phyloP scores from a whole-genome alignment of 2,113 vertebrate genomes.

The Pithys albifrons region DNA sequence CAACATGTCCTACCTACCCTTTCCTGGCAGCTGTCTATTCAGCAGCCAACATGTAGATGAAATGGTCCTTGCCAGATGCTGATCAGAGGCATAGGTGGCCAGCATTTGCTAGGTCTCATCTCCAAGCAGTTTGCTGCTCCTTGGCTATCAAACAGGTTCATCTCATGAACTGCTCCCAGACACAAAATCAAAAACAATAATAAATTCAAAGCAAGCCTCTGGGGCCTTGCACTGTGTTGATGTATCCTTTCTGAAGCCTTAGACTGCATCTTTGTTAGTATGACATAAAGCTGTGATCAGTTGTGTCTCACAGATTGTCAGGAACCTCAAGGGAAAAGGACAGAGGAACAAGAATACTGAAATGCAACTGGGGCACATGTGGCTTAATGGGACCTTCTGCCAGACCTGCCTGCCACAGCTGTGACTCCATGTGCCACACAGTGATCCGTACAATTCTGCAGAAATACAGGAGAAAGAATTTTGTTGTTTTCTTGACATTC shows the following conservation, averaged over 20 bases:
- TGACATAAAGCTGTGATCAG: background rate
- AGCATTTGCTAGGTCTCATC: background rate
- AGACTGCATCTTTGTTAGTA: background rate
- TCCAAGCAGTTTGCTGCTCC: background rate
- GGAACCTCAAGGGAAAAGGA: background rate
- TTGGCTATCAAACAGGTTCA: background rate
- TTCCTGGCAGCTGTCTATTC: background rate
- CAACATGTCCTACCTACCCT: background rate
- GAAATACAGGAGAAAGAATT: background rate
- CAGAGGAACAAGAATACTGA: background rate
- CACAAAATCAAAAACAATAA: background rate
- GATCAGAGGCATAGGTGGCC: background rate
- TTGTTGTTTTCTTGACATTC: background rate
- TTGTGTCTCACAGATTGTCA: background rate
- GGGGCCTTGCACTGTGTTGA: background rate
- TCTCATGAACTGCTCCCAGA: background rate
- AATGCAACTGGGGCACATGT: background rate
- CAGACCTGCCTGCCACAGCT: background rate
- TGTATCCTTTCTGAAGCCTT: background rate
- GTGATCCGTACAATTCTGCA: background rate
- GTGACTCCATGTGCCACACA: fast-evolving
- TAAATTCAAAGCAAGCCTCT: background rate
- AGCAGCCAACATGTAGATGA: background rate
- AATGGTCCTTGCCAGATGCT: background rate
- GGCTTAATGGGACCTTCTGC: background rate